These are phyloP conservation scores for Sycophila sp. DNA, from an alignment of 1,140 invertebrate species.

Conservation along the genomic window DNA sequence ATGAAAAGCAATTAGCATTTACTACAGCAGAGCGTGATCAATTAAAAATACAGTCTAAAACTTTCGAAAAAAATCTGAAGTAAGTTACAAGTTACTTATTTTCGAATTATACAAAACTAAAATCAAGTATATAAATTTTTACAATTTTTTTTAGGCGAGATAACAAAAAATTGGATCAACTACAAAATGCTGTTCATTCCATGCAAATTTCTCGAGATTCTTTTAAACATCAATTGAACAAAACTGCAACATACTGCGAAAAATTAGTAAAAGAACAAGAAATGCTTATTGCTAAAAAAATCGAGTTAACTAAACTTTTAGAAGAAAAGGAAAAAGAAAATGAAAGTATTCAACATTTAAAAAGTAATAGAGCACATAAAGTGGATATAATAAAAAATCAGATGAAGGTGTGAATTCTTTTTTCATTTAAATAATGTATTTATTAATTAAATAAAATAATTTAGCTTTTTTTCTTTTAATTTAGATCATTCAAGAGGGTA, in stretches of 20 bases:
- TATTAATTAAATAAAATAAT: conserved; percentile 4
- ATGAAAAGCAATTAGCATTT: conserved; percentile 59
- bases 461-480: conserved; percentile 39
- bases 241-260: conserved; percentile 68
- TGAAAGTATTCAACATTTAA: conserved; percentile 65
- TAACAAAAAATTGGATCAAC: conserved; percentile 62
- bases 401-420: conserved; percentile 60
- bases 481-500: conserved; percentile 67
- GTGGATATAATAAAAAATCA: conserved; percentile 67
- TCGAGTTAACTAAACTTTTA: conserved; percentile 63
- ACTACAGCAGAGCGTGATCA: conserved; percentile 64
- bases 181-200: conserved; percentile 62
- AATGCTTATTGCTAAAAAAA: conserved; percentile 65
- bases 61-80: conserved; percentile 66
- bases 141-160: conserved; percentile 59
- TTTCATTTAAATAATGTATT: conserved; percentile 25
- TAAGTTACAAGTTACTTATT: conserved; percentile 46
- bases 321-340: conserved; percentile 66
- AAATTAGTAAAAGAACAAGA: conserved; percentile 70
- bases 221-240: conserved; percentile 67
- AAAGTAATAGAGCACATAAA: conserved; percentile 63
- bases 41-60: conserved; percentile 60
- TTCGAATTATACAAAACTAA: not conserved
- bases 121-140: conserved; percentile 14
- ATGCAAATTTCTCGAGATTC: conserved; percentile 67